phyloP scores from a whole-genome alignment of 1,140 invertebrate genomes.

The Chironomus tepperi region DNA sequence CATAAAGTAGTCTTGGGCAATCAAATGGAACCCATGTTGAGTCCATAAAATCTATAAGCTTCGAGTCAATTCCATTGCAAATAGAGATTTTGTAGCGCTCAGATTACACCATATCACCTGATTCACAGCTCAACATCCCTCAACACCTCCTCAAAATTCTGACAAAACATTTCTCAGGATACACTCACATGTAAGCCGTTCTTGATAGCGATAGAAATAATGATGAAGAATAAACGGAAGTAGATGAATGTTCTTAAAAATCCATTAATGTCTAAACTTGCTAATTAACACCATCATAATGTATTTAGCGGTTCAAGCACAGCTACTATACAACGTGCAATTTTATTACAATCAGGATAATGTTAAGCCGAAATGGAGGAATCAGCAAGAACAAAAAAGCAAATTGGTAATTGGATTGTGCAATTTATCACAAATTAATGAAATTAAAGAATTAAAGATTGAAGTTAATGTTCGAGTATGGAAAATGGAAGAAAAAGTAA shows the following conservation, averaged over 20 bases:
- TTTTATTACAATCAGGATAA: background rate
- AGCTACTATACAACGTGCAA: background rate
- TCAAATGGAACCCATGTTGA: too few relatives aligned
- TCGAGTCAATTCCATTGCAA: too few relatives aligned
- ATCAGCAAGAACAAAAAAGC: background rate
- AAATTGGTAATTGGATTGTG: background rate
- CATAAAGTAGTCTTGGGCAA: too few relatives aligned
- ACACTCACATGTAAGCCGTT: too few relatives aligned
- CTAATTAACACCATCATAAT: background rate
- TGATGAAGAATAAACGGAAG: background rate
- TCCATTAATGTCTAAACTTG: constrained; percentile 7
- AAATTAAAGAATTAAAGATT: constrained; percentile 7
- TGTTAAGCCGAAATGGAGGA: background rate
- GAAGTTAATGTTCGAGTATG: background rate
- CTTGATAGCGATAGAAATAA: too few relatives aligned
- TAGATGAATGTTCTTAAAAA: constrained; percentile 13
- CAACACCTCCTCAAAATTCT: too few relatives aligned
- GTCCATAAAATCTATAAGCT: too few relatives aligned
- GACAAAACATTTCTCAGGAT: too few relatives aligned
- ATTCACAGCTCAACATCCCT: too few relatives aligned
- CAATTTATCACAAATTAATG: constrained; percentile 14
- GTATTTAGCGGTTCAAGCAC: background rate
- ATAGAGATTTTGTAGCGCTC: too few relatives aligned
- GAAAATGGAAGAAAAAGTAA: background rate
- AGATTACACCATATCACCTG: too few relatives aligned